Percentiles rank a stretch among this genome's conserved stretches.
Evolutionary conservation across 2,888 invertebrate genomes (phyloP).

Genomic region (Agonopterix alstromeriana): DNA sequence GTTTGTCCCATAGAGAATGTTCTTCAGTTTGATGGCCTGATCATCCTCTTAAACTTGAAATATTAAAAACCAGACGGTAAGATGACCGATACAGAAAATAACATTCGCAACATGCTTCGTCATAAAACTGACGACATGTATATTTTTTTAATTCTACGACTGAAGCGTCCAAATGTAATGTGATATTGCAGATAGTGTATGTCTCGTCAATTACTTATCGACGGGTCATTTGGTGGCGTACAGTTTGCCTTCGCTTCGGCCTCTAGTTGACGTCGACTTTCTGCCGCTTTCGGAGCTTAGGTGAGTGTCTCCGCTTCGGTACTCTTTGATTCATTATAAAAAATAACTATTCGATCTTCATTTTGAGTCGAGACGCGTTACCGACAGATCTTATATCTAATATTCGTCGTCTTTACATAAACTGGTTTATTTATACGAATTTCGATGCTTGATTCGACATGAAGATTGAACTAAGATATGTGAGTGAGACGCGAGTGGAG

Average conservation of each 20-base stretch:
- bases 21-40: no score
- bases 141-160: no score
- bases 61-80: no score
- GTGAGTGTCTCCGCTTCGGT: conserved; percentile 65
- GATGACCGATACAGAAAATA: no score
- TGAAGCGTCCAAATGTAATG: no score
- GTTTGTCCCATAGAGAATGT: no score
- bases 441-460: neutral
- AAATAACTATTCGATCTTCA: conserved; percentile 15
- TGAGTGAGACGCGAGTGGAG: neutral
- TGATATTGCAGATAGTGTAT: conserved; percentile 88
- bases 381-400: conserved; percentile 1
- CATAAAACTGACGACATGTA: no score
- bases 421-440: no score
- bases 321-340: conserved; percentile 5
- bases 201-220: conserved; percentile 95
- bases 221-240: conserved; percentile 95
- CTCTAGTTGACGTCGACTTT: conserved; percentile 95
- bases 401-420: neutral
- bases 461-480: neutral
- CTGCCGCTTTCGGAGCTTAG: conserved; percentile 95
- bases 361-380: conserved; percentile 17
- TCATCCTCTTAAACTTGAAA: no score
- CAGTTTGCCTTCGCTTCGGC: conserved; percentile 96
- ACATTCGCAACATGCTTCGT: no score